Base-by-base conservation (phyloP, 2,113 vertebrate species). In the Ceratotherium simum region DNA sequence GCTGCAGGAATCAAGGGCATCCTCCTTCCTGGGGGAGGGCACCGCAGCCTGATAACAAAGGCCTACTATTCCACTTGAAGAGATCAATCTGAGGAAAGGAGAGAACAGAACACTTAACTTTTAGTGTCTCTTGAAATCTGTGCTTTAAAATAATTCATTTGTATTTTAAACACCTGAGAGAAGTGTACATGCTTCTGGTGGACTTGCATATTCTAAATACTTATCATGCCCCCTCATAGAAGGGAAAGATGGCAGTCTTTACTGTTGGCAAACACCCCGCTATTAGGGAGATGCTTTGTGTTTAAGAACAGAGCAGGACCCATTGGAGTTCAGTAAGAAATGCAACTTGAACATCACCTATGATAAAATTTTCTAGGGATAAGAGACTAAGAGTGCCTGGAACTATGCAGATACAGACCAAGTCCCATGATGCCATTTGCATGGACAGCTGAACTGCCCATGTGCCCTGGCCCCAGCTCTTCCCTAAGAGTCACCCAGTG, bases 71-170 rank as follows among this genome's bases (percentile, higher is more conserved):
- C 36, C 13, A 23, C 36, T 20, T 8, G 21, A 65, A 90, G 29
- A 80, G 23, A 33, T 86, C 31, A 21, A 10, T 64, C 11, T 51
- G 29, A 91, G 16, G 18, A 75, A 69, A 79, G 54, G 27, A 31
- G 33, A 85, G 6, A 58, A 21, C 5, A 80, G n/a, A 83, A 54
- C 29, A 72, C 25, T 67, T 65, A 48, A 56, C 8, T 13, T 42
- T 80, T 51, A 56, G n/a, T 8, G 10, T 69, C 42, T 62, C 56
- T 86, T 87, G 21, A 84, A 83, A 92, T 82, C 33, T 87, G 75
- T 90, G 65, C 58, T 89, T 90, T 85, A 54, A 79, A 93, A 80
- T 39, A 73, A 85, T 85, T 70, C 60, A 9, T 36, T 64, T 86
- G 67, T 73, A 42, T 67, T 82, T 78, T 72, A 87, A 85, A 73